These are phyloP conservation scores for Chrysolina americana DNA, from an alignment of 2,888 invertebrate species.

Conservation along the genomic window DNA sequence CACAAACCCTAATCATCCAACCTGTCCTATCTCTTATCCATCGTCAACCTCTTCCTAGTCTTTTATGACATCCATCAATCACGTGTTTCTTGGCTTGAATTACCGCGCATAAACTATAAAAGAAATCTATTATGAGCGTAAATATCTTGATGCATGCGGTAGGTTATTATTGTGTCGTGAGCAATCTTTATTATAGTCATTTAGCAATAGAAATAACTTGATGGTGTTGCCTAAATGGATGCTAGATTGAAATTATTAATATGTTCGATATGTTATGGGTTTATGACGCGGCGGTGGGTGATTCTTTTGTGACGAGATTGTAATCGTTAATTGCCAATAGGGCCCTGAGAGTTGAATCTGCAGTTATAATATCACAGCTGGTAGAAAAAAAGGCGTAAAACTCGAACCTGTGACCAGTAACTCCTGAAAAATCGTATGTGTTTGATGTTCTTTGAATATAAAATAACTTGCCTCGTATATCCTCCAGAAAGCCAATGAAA, in stretches of 20 bases:
- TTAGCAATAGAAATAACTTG: slow-evolving; percentile 34
- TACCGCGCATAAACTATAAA: slow-evolving; percentile 23
- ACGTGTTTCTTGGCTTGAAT: slow-evolving; percentile 14
- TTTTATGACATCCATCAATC: slow-evolving; percentile 22
- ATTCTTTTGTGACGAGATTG: too few species aligned
- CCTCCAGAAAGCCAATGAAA: too few species aligned
- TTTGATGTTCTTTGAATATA: too few species aligned
- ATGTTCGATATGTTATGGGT: slow-evolving; percentile 9
- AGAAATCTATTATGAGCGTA: slow-evolving; percentile 33
- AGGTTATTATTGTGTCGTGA: slow-evolving; percentile 27
- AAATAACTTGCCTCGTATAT: too few species aligned
- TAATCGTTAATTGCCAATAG: too few species aligned
- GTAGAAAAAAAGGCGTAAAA: too few species aligned
- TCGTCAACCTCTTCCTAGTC: slow-evolving; percentile 20
- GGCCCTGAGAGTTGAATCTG: too few species aligned
- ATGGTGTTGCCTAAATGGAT: slow-evolving; percentile 32
- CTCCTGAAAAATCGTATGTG: too few species aligned
- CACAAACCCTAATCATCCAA: slow-evolving; percentile 8
- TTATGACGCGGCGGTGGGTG: background rate
- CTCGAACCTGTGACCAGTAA: too few species aligned
- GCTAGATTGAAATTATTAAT: slow-evolving; percentile 25
- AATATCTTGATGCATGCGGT: slow-evolving; percentile 38
- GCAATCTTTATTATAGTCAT: slow-evolving; percentile 31
- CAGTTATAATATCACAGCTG: too few species aligned
- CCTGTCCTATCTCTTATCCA: background rate